phyloP scores from a whole-genome alignment of 2,797 vertebrate species.

The Ateles fusciceps region DNA sequence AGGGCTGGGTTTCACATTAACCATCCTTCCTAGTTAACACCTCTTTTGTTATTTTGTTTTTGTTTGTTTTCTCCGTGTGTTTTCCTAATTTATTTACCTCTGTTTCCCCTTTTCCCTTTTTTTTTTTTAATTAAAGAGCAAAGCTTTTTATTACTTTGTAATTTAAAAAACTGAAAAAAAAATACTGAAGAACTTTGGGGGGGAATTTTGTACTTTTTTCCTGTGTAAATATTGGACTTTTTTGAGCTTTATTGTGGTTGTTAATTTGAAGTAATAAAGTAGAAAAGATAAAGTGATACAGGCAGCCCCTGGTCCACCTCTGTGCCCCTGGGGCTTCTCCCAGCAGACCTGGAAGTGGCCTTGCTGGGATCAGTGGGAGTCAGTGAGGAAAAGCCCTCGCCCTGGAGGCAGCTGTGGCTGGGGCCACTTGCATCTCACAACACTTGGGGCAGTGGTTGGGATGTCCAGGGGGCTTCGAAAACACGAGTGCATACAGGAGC shows the following conservation, averaged over 20 bases:
- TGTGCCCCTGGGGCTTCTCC: not conserved
- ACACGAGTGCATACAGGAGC: not conserved
- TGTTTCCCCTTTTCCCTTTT: constrained; percentile 81
- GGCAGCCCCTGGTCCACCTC: constrained; percentile 66
- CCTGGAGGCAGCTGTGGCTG: not conserved
- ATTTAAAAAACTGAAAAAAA: constrained; percentile 88
- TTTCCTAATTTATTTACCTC: constrained; percentile 90
- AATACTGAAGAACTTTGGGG: constrained; percentile 87
- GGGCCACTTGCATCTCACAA: fast-evolving
- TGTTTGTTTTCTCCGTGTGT: constrained; percentile 75
- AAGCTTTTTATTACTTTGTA: constrained; percentile 91
- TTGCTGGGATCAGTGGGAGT: not conserved
- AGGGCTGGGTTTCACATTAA: constrained; percentile 66
- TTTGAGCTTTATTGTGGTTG: constrained; percentile 91
- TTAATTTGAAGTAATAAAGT: constrained; percentile 93
- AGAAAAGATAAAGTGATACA: constrained; percentile 87
- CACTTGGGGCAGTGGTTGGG: not conserved
- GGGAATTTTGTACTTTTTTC: constrained; percentile 92
- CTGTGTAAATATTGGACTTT: constrained; percentile 92
- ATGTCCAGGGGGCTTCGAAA: not conserved
- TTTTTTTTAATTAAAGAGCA: constrained; percentile 88
- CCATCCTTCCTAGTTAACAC: constrained; percentile 83
- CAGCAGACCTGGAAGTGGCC: not conserved
- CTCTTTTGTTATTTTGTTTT: constrained; percentile 78
- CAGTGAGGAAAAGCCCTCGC: no score